A percentile compares a stretch with the other conserved stretches of the same genome.
Conservation (phyloP, 1,140 invertebrate genomes). For the Caenorhabditis briggsae region DNA sequence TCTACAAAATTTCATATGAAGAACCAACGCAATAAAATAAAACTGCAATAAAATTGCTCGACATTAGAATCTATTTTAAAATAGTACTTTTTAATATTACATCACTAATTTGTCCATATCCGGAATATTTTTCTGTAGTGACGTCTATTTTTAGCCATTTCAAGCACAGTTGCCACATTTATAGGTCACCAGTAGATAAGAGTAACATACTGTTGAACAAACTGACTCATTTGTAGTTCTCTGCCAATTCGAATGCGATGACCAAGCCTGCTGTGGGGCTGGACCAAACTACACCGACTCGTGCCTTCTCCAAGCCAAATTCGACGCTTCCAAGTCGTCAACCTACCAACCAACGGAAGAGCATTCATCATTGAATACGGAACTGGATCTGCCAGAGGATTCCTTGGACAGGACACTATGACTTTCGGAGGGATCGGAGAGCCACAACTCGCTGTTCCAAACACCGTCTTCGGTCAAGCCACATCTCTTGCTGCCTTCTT, state of each 20-base stretch:
- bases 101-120: too few relatives aligned
- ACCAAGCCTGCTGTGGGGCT: constrained; percentile 63
- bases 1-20: background rate
- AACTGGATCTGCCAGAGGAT: constrained; percentile 69
- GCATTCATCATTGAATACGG: constrained; percentile 68
- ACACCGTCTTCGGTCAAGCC: constrained; percentile 68
- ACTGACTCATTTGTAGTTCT: constrained; percentile 10
- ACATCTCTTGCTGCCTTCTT: constrained; percentile 67
- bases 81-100: too few relatives aligned
- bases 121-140: too few relatives aligned
- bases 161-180: too few relatives aligned
- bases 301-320: constrained; percentile 64
- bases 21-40: too few relatives aligned
- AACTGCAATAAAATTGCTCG: too few relatives aligned
- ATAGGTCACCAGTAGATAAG: too few relatives aligned
- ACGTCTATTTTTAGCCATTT: too few relatives aligned
- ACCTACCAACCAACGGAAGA: constrained; percentile 67
- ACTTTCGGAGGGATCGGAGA: constrained; percentile 62
- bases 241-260: constrained; percentile 62
- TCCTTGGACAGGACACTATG: constrained; percentile 66
- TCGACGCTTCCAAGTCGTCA: constrained; percentile 65
- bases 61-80: too few relatives aligned
- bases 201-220: too few relatives aligned
- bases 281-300: constrained; percentile 55
- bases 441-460: constrained; percentile 64